Evolutionary conservation across 2,113 vertebrate genomes (phyloP).

Genomic region (Glareola pratincola): DNA sequence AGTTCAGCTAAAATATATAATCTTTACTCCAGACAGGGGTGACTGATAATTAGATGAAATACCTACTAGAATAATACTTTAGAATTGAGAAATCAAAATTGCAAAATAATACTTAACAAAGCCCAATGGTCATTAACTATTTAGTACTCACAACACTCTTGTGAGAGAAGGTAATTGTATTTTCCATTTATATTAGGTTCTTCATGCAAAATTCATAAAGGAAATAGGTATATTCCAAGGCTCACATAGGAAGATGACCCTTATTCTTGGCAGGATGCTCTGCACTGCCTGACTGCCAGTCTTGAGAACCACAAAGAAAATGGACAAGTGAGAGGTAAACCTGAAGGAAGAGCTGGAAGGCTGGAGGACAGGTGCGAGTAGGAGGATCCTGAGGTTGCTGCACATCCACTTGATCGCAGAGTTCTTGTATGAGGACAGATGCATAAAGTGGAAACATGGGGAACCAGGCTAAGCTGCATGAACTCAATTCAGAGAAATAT

Average conservation of each 20-base stretch:
- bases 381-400: fast-evolving
- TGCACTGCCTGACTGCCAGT: background rate
- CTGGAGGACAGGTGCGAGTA: fast-evolving
- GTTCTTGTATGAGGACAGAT: background rate
- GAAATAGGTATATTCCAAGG: background rate
- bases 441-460: background rate
- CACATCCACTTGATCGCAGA: background rate
- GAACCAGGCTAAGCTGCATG: background rate
- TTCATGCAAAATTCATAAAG: background rate
- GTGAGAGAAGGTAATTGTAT: background rate
- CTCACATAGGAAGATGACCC: background rate
- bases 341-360: background rate
- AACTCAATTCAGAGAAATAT: background rate
- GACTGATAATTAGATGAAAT: background rate
- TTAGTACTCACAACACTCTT: background rate
- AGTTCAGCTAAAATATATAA: background rate
- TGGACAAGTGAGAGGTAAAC: background rate
- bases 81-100: slow-evolving; percentile 46
- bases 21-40: background rate
- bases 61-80: background rate
- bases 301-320: background rate
- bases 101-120: slow-evolving; percentile 29
- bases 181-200: background rate
- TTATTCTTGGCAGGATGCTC: background rate
- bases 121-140: slow-evolving; percentile 1